Conservation (phyloP, 2,797 vertebrate genomes). For the Meda fulgida region DNA sequence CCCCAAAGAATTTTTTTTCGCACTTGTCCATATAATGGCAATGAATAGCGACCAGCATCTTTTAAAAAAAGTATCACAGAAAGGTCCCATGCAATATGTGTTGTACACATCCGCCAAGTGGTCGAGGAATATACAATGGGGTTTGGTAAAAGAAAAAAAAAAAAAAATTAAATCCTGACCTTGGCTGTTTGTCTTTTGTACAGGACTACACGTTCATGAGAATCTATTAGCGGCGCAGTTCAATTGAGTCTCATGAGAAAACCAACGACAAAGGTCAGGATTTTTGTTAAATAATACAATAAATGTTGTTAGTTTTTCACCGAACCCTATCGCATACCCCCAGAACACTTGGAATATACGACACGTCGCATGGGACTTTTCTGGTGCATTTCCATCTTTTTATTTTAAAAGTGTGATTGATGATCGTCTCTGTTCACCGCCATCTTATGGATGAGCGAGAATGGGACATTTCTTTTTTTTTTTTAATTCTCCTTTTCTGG, state of each 20-base stretch:
- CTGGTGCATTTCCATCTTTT: background rate
- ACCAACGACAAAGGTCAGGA: background rate
- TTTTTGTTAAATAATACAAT: background rate
- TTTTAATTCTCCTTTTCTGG: background rate
- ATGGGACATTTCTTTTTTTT: background rate
- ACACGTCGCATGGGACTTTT: background rate
- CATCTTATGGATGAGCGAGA: background rate
- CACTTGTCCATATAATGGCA: background rate
- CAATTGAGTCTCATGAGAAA: background rate
- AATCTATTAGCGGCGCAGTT: background rate
- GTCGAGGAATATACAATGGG: background rate
- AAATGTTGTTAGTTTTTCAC: background rate
- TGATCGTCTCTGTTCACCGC: background rate
- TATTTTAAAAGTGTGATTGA: background rate
- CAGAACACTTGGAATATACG: background rate
- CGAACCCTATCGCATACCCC: background rate
- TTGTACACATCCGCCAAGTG: background rate
- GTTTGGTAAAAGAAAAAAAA: background rate
- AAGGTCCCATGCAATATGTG: background rate
- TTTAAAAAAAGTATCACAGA: background rate
- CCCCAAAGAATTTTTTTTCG: background rate
- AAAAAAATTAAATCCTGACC: background rate
- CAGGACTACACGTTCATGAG: background rate
- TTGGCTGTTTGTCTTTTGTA: background rate
- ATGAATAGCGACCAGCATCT: background rate